phyloP scores from a whole-genome alignment of 92 coral and sea anemone genomes.

The Actinostola sp. region DNA sequence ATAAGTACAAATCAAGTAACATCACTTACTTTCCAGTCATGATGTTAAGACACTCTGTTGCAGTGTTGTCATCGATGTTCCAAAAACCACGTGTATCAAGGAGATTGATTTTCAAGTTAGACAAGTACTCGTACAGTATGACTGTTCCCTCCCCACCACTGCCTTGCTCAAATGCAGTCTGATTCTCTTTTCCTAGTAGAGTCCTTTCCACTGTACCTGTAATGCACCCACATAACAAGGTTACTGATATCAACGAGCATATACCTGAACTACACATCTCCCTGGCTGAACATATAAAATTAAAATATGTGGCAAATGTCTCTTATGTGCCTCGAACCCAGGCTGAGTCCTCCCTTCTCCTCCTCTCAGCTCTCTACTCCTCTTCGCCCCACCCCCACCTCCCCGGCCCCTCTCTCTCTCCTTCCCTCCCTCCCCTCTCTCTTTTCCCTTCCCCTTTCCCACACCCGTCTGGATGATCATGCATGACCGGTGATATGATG shows the following conservation, averaged over 20 bases:
- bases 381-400: too few relatives aligned
- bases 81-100: constrained; percentile 84
- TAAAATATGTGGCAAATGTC: too few relatives aligned
- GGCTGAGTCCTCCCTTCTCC: too few relatives aligned
- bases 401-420: too few relatives aligned
- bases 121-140: constrained; percentile 55
- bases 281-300: too few relatives aligned
- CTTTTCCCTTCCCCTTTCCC: too few relatives aligned
- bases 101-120: constrained; percentile 34
- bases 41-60: constrained; percentile 58
- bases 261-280: too few relatives aligned
- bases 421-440: too few relatives aligned
- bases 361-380: too few relatives aligned
- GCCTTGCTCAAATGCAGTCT: constrained; percentile 72
- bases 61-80: constrained; percentile 51
- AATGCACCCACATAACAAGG: not conserved
- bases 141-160: constrained; percentile 74
- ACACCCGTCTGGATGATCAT: too few relatives aligned
- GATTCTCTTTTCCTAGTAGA: constrained; percentile 39
- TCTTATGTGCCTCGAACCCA: too few relatives aligned
- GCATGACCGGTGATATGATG: too few relatives aligned
- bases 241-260: not conserved
- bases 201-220: constrained; percentile 72
- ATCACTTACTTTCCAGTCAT: constrained; percentile 70
- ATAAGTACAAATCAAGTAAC: not conserved